Evolutionary conservation across 1,140 invertebrate species (phyloP).

Genomic region (Paralvinella palmiformis): DNA sequence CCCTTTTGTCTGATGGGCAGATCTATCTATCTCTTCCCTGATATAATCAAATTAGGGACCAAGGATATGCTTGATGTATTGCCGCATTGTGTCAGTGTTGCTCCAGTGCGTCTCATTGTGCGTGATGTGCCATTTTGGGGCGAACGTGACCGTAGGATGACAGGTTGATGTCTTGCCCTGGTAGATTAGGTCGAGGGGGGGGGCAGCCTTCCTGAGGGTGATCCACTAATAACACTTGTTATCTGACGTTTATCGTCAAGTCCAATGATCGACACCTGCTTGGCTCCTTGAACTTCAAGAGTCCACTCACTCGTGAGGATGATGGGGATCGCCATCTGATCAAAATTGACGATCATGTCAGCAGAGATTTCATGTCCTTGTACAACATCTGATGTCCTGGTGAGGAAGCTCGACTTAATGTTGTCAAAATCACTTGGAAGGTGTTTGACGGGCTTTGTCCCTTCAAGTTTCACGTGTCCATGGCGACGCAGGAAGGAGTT

Average conservation of each 20-base stretch:
- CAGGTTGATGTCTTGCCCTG: conserved; percentile 18
- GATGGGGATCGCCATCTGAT: neutral
- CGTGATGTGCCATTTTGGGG: conserved; percentile 21
- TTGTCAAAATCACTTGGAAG: neutral
- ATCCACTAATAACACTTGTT: conserved; percentile 16
- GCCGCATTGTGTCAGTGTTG: neutral
- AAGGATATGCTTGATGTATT: neutral
- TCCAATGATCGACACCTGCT: conserved; percentile 19
- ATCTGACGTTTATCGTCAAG: conserved; percentile 26
- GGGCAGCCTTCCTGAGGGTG: conserved; percentile 6
- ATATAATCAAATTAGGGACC: neutral
- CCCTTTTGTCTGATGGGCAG: neutral
- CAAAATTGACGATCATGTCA: neutral
- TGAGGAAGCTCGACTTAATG: neutral
- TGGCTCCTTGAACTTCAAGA: conserved; percentile 19
- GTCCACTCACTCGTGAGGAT: conserved; percentile 21
- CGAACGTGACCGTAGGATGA: conserved; percentile 20
- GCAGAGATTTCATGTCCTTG: neutral
- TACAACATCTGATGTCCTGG: neutral
- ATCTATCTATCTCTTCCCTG: neutral
- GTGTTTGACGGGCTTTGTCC: neutral
- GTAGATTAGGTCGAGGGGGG: conserved; percentile 24
- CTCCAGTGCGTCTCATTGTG: conserved; percentile 19
- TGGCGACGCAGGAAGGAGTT: neutral
- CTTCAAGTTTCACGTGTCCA: neutral